Conservation (phyloP, 2,888 invertebrate genomes). For the Cyaniris semiargus region DNA sequence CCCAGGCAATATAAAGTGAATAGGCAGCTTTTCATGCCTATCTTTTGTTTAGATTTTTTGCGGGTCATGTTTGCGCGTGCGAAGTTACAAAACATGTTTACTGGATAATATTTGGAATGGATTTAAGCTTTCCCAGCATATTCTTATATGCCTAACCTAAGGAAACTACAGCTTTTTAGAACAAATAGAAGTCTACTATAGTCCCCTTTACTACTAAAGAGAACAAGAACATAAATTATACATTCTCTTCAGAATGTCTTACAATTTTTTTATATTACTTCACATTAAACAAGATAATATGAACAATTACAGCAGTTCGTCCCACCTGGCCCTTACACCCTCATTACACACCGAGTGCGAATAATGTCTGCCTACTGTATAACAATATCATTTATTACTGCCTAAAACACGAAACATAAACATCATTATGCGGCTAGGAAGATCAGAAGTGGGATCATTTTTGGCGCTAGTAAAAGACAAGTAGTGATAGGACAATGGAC, state of each 20-base stretch:
- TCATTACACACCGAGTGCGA: slow-evolving; percentile 19
- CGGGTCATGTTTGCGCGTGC: too few relatives aligned
- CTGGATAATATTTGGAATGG: too few relatives aligned
- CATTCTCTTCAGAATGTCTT: background rate
- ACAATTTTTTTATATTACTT: background rate
- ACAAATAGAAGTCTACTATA: too few relatives aligned
- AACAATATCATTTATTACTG: background rate
- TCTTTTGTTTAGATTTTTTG: too few relatives aligned
- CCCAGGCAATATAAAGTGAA: too few relatives aligned
- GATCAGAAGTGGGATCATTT: background rate
- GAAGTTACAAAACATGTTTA: too few relatives aligned
- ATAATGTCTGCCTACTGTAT: background rate
- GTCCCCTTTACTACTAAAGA: background rate
- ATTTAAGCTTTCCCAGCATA: too few relatives aligned
- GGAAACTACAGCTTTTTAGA: too few relatives aligned
- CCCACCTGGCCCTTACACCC: slow-evolving; percentile 18
- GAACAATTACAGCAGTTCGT: slow-evolving; percentile 11
- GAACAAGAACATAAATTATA: background rate
- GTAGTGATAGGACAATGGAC: too few relatives aligned
- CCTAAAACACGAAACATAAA: background rate
- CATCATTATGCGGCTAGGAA: background rate
- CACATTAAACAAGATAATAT: slow-evolving; percentile 6
- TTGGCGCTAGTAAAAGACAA: background rate
- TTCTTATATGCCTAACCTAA: too few relatives aligned
- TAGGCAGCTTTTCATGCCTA: too few relatives aligned